Percentiles rank a stretch among this genome's conserved stretches.
Evolutionary conservation across 2,797 vertebrate genomes (phyloP).

Genomic region (Rhincodon typus): DNA sequence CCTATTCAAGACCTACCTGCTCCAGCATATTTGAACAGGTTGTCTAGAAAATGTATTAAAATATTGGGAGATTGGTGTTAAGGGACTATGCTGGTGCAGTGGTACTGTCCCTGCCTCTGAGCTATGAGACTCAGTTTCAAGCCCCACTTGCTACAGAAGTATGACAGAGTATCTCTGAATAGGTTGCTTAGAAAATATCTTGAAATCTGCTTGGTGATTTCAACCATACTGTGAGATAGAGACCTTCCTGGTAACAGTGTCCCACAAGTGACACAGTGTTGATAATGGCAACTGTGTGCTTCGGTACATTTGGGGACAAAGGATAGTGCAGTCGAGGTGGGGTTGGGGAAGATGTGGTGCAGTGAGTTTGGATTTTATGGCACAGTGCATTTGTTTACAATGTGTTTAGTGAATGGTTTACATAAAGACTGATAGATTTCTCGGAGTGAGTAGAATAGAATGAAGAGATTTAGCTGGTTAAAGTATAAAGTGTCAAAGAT

Average conservation of each 20-base stretch:
- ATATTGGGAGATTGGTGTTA: no score
- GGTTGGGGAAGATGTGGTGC: background rate
- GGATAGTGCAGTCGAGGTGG: background rate
- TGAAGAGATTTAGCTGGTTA: background rate
- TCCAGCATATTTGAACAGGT: no score
- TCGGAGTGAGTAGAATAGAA: background rate
- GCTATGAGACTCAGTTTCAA: no score
- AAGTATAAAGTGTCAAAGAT: background rate
- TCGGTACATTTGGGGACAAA: background rate
- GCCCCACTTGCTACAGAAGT: no score
- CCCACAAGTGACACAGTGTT: no score
- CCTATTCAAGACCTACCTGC: no score
- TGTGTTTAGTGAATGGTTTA: background rate
- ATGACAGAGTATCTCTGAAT: no score
- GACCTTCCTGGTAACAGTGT: background rate
- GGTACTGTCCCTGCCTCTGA: no score
- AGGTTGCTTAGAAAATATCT: no score
- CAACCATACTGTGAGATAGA: background rate
- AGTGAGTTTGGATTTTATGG: background rate
- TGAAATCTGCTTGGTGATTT: background rate
- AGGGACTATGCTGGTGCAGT: no score
- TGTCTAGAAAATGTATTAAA: no score
- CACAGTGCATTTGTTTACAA: background rate
- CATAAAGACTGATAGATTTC: background rate
- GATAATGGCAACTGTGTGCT: background rate